These are phyloP conservation scores for Napeogenes inachia DNA, from an alignment of 2,888 invertebrate genomes.

Conservation along the genomic window DNA sequence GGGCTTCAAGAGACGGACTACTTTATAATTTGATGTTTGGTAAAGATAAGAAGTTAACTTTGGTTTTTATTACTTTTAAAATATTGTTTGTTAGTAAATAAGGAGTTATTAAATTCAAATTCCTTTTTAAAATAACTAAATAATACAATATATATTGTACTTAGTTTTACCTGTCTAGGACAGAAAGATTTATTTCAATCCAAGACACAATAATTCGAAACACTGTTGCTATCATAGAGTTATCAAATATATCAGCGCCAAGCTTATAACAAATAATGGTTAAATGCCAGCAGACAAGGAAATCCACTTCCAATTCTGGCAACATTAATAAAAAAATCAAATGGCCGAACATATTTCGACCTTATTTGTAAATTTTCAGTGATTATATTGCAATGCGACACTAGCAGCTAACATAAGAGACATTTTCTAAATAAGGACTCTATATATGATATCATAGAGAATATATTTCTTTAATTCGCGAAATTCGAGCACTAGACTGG, in stretches of 20 bases:
- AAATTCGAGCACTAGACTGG: conserved; percentile 31
- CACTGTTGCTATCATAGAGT: too few species aligned
- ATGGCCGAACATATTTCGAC: conserved; percentile 20
- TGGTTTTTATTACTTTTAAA: too few species aligned
- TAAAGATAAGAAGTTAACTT: too few species aligned
- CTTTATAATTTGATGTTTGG: too few species aligned
- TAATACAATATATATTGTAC: too few species aligned
- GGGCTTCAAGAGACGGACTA: neutral
- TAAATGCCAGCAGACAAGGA: conserved; percentile 32
- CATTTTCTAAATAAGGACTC: conserved; percentile 16
- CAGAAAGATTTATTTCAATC: too few species aligned
- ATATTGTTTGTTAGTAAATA: too few species aligned
- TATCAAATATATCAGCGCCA: conserved; percentile 20
- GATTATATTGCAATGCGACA: conserved; percentile 6
- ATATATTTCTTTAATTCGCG: conserved; percentile 26
- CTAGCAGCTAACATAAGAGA: neutral
- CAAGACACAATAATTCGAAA: too few species aligned
- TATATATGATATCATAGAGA: conserved; percentile 29
- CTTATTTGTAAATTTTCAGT: conserved; percentile 19
- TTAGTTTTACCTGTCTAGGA: too few species aligned
- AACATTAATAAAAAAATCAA: conserved; percentile 17
- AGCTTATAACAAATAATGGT: conserved; percentile 20
- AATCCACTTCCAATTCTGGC: conserved; percentile 32
- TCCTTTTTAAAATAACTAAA: too few species aligned
- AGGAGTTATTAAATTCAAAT: too few species aligned